Evolutionary conservation across 1,140 invertebrate species (phyloP), one percentile per base, ranked within the genome.

Genomic region (Drosophila quadrilineata): DNA sequence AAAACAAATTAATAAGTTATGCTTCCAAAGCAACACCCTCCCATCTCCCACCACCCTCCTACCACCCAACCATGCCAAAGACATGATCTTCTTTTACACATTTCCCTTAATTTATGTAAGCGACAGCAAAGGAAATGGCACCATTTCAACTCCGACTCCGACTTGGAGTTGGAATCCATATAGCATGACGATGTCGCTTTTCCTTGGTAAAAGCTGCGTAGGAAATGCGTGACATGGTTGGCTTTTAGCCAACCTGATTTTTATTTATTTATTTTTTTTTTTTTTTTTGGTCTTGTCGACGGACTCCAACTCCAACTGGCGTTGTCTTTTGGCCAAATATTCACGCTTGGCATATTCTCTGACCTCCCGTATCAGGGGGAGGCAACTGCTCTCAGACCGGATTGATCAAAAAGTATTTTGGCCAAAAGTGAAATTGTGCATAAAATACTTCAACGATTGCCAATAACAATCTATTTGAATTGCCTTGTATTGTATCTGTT

Each of bases 1-100:
- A 79, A 85, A 41, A 21, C 74, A 85, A 85, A 84, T 84, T 84
- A 85, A 71, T 84, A 82, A 72, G 76, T 77, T 75, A 71, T 60
- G 56, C 31, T n/a, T n/a, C n/a, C n/a, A n/a, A n/a, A n/a, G n/a
- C n/a, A n/a, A n/a, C n/a, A n/a, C n/a, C n/a, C n/a, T n/a, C n/a
- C n/a, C n/a, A n/a, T n/a, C n/a, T n/a, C n/a, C n/a, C n/a, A n/a
- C n/a, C n/a, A n/a, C n/a, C n/a, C n/a, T n/a, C n/a, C n/a, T n/a
- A n/a, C n/a, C n/a, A n/a, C n/a, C n/a, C n/a, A n/a, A n/a, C n/a
- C n/a, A n/a, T n/a, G n/a, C 33, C 36, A 12, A 66, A 50, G 35
- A 41, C 49, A 43, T 45, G 19, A 26, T 14, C 9, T 59, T 40
- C 16, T 40, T 49, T 49, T 22, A 45, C 35, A 36, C 79, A 84